phyloP scores from a whole-genome alignment of 1,140 invertebrate species.

The Babylonia areolata region DNA sequence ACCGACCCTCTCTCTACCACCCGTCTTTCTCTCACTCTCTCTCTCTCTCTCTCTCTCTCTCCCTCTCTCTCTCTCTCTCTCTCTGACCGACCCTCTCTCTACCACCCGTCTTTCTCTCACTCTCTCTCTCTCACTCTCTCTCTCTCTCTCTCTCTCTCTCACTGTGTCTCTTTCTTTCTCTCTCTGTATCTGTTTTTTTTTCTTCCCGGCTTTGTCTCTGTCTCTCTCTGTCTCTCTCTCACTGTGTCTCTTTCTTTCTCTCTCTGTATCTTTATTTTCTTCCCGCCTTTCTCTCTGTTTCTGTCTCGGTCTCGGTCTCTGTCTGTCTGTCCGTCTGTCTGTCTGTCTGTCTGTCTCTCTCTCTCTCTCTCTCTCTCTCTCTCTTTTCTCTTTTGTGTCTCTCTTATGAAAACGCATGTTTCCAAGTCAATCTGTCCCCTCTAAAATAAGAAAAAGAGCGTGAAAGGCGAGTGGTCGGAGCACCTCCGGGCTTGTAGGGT shows the following conservation, averaged over 20 bases:
- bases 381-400: neutral
- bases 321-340: neutral
- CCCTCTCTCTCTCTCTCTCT: no score
- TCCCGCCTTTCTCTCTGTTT: neutral
- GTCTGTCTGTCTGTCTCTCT: neutral
- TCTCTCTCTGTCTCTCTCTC: constrained; percentile 6
- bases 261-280: constrained; percentile 11
- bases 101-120: no score
- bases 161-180: no score
- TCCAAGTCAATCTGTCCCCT: neutral
- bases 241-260: constrained; percentile 9
- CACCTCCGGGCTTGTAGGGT: no score
- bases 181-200: no score
- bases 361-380: constrained; percentile 29
- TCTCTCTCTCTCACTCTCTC: no score
- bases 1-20: neutral
- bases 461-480: neutral
- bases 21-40: constrained; percentile 11
- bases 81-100: no score
- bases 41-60: constrained; percentile 2
- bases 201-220: neutral
- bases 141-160: no score
- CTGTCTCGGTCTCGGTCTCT: neutral
- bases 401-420: neutral
- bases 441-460: no score